Evolutionary conservation across 2,113 vertebrate species (phyloP).

Genomic region (Lophochroa leadbeateri): DNA sequence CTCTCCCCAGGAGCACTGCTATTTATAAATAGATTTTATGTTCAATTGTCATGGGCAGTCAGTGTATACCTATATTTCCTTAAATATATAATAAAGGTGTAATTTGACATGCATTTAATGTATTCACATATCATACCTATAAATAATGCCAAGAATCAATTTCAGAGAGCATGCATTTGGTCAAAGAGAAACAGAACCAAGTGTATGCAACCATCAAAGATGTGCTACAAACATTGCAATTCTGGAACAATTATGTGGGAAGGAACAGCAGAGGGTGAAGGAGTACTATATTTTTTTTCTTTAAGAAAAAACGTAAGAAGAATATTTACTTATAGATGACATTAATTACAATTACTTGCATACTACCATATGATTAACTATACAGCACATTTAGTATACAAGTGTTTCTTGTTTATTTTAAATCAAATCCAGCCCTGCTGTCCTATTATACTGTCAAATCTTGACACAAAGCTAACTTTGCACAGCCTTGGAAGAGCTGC

Average conservation of each 20-base stretch:
- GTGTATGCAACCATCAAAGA: neutral
- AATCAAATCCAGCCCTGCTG: neutral
- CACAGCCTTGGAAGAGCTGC: neutral
- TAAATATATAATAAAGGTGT: neutral
- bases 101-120: neutral
- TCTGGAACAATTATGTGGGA: neutral
- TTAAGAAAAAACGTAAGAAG: neutral
- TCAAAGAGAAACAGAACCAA: neutral
- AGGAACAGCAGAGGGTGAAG: neutral
- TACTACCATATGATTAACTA: neutral
- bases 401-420: neutral
- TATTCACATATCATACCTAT: neutral
- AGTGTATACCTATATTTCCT: neutral
- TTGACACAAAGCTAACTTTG: neutral
- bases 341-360: neutral
- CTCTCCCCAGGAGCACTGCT: neutral
- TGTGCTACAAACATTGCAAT: neutral
- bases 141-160: neutral
- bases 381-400: neutral
- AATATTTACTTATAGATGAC: neutral
- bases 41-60: neutral
- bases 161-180: neutral
- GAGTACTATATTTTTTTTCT: neutral
- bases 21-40: neutral
- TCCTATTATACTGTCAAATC: neutral